Conservation (phyloP, 1,140 invertebrate genomes). For the Platyscapa corneri region DNA sequence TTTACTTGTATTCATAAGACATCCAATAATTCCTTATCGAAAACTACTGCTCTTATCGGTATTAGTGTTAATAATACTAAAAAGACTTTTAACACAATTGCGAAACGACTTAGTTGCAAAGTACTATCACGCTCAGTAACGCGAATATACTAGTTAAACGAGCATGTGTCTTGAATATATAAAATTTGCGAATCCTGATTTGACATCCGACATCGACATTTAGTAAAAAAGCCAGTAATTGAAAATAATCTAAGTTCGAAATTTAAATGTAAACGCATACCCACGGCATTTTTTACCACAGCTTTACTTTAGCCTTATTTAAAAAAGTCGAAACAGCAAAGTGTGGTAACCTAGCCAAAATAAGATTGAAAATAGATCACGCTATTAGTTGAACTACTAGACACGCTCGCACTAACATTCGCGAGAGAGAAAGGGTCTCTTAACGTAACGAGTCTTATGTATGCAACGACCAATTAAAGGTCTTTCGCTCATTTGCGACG, state of each 20-base stretch:
- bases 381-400: neutral
- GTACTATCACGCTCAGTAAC: neutral
- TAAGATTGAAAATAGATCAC: conserved; percentile 26
- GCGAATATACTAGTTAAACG: conserved; percentile 17
- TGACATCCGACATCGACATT: neutral
- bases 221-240: conserved; percentile 22
- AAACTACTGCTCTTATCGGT: neutral
- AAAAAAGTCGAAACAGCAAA: conserved; percentile 25
- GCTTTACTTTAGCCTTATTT: neutral
- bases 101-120: conserved; percentile 37
- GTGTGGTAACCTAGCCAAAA: conserved; percentile 30
- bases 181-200: neutral
- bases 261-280: conserved; percentile 22
- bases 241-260: conserved; percentile 41
- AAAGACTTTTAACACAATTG: neutral
- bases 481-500: conserved; percentile 31
- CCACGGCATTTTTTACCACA: neutral
- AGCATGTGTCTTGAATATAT: conserved; percentile 24
- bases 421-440: neutral
- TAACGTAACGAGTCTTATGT: conserved; percentile 25
- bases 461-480: conserved; percentile 38
- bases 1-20: neutral
- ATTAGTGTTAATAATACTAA: conserved; percentile 4
- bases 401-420: neutral
- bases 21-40: too few species aligned